Evolutionary conservation across 1,140 invertebrate genomes (phyloP).

Genomic region (Fopius arisanus): DNA sequence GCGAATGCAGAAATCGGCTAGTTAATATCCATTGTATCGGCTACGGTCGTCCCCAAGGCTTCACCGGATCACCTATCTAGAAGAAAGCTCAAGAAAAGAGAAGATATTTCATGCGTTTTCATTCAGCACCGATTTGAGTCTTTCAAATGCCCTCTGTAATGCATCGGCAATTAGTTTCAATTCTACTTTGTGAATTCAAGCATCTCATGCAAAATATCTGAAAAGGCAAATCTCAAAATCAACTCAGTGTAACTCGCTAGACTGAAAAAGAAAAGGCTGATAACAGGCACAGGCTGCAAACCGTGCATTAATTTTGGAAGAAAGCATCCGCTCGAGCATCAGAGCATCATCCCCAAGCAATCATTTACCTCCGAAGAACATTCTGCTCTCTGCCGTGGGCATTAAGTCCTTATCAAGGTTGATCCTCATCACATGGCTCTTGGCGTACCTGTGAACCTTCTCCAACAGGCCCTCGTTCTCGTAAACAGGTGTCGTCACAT

Average conservation of each 20-base stretch:
- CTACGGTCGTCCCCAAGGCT: not conserved
- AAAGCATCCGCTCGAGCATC: too few species aligned
- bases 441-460: slow-evolving; percentile 54
- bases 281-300: not conserved
- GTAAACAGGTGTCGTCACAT: slow-evolving; percentile 28
- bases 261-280: not conserved
- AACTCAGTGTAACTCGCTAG: too few species aligned
- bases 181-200: too few species aligned
- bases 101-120: too few species aligned
- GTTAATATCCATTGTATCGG: not conserved
- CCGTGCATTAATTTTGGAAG: not conserved
- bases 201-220: too few species aligned
- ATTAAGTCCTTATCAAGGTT: slow-evolving; percentile 48
- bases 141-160: too few species aligned
- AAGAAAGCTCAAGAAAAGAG: not conserved
- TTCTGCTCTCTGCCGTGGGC: slow-evolving; percentile 51
- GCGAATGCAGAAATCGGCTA: slow-evolving; percentile 44
- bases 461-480: slow-evolving; percentile 43
- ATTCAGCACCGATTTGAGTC: too few species aligned
- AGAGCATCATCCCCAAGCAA: not conserved
- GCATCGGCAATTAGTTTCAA: too few species aligned
- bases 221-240: too few species aligned
- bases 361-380: slow-evolving; percentile 61
- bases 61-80: not conserved
- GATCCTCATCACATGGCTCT: slow-evolving; percentile 57